These are phyloP conservation scores for Coluber constrictor DNA, from an alignment of 2,797 vertebrate species.

Conservation along the genomic window DNA sequence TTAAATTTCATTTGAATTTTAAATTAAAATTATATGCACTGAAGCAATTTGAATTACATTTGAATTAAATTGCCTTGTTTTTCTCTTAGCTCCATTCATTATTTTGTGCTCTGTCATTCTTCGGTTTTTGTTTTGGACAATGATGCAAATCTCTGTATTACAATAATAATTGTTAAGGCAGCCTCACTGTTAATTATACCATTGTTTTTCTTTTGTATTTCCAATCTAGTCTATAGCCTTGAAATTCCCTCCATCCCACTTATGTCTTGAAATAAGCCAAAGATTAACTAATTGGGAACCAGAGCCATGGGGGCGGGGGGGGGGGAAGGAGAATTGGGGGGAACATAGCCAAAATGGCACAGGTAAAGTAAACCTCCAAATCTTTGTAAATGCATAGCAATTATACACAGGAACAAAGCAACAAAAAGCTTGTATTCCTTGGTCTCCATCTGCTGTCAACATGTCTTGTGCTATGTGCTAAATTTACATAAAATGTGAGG, in stretches of 20 bases:
- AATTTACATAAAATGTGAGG: not conserved
- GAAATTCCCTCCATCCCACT: not conserved
- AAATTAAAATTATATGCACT: not conserved
- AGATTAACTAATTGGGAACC: not conserved
- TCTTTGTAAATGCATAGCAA: not conserved
- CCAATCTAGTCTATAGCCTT: not conserved
- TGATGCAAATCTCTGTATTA: not conserved
- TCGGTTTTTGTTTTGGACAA: not conserved
- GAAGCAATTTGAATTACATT: not conserved
- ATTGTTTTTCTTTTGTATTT: not conserved
- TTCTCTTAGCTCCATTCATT: not conserved
- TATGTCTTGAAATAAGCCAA: not conserved
- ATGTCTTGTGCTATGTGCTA: not conserved
- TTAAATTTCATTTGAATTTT: not conserved
- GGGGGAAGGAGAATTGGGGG: too few relatives aligned
- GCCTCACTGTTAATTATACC: not conserved
- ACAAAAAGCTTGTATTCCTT: not conserved
- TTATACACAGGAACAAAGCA: not conserved
- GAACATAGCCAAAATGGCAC: not conserved
- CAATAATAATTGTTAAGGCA: not conserved
- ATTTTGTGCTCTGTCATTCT: not conserved
- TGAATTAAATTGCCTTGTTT: not conserved
- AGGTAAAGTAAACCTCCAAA: not conserved
- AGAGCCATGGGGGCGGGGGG: not conserved
- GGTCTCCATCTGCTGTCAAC: not conserved